phyloP scores from a whole-genome alignment of 2,888 invertebrate species.

The Bibio marci region DNA sequence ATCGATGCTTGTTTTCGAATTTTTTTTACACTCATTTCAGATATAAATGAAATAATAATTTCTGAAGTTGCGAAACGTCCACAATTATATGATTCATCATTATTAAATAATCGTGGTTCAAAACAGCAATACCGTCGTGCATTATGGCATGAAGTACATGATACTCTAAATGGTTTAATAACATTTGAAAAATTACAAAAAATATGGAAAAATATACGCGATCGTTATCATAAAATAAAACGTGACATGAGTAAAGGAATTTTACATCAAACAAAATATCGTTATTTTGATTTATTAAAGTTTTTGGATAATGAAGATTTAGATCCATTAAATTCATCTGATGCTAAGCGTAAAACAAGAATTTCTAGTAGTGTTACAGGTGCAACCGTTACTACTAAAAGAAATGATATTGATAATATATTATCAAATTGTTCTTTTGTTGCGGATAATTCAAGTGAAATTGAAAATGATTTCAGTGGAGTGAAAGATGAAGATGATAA shows the following conservation, averaged over 20 bases:
- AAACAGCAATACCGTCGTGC: background rate
- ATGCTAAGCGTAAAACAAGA: too few relatives aligned
- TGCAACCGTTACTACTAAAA: too few relatives aligned
- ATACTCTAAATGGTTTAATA: background rate
- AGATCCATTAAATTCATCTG: too few relatives aligned
- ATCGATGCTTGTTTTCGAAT: too few relatives aligned
- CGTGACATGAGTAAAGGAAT: background rate
- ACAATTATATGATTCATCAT: background rate
- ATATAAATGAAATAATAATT: constrained; percentile 5
- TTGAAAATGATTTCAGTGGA: too few relatives aligned
- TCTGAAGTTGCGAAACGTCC: constrained; percentile 4
- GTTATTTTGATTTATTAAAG: constrained; percentile 3
- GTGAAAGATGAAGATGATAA: too few relatives aligned
- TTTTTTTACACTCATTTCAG: background rate
- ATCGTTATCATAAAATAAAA: constrained; percentile 5
- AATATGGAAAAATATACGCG: constrained; percentile 6
- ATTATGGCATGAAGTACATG: constrained; percentile 2
- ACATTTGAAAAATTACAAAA: constrained; percentile 2
- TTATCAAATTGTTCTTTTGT: too few relatives aligned
- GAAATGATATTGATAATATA: too few relatives aligned
- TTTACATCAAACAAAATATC: constrained; percentile 1
- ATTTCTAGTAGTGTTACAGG: too few relatives aligned
- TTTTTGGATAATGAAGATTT: constrained; percentile 1
- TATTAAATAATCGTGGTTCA: background rate
- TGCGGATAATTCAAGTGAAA: too few relatives aligned